Conservation (phyloP, 2,797 vertebrate genomes). For the Oryzias sinensis region DNA sequence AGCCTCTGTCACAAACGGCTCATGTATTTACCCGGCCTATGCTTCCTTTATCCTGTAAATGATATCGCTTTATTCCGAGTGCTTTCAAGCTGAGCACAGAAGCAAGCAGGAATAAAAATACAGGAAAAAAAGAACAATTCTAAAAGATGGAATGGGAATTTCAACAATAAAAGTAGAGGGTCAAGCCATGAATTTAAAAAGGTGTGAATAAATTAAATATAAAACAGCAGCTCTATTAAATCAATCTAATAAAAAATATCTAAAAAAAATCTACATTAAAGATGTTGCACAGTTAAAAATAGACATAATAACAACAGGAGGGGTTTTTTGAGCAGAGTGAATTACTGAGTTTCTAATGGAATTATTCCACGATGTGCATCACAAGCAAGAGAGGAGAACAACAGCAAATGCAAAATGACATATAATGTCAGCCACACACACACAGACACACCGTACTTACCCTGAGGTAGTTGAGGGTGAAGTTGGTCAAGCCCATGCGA, state of each 20-base stretch:
- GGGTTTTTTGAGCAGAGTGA: conserved; percentile 19
- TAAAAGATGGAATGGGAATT: no score
- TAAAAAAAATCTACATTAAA: not conserved
- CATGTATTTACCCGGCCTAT: conserved; percentile 61
- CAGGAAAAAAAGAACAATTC: no score
- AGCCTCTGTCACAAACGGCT: conserved; percentile 63
- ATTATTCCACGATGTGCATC: conserved; percentile 16
- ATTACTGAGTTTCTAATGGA: conserved; percentile 28
- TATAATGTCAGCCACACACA: conserved; percentile 26
- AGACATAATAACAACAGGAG: conserved; percentile 4
- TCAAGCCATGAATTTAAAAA: no score
- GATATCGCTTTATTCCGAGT: conserved; percentile 40
- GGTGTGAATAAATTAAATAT: no score
- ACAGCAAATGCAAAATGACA: conserved; percentile 47
- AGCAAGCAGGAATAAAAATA: no score
- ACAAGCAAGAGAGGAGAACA: conserved; percentile 13
- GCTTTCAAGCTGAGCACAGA: no score
- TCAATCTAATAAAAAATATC: not conserved
- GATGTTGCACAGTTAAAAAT: conserved; percentile 12
- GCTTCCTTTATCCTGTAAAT: conserved; percentile 51
- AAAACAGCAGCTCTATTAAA: no score
- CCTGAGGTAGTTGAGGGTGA: conserved; percentile 99
- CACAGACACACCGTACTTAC: conserved; percentile 74
- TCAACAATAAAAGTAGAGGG: no score
- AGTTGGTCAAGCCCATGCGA: conserved; percentile 99